Conservation (phyloP, 2,888 invertebrate species). For the Entomobrya proxima region DNA sequence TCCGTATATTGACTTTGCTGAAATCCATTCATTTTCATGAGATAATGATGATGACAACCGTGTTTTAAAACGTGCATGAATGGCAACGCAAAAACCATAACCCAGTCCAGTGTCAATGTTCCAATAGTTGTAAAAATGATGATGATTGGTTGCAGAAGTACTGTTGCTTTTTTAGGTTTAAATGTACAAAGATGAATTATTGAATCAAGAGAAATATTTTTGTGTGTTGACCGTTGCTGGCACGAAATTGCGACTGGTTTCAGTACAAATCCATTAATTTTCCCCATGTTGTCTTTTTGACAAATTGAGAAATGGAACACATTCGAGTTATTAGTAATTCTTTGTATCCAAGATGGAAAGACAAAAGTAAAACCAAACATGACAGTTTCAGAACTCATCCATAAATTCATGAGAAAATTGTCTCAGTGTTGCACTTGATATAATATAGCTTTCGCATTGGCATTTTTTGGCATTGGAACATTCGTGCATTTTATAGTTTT, state of each 20-base stretch:
- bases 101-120: not conserved
- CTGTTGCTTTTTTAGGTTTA: not conserved
- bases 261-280: too few relatives aligned
- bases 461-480: not conserved
- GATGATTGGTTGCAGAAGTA: not conserved
- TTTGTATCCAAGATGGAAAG: not conserved
- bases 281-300: too few relatives aligned
- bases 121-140: too few relatives aligned
- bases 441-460: too few relatives aligned
- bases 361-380: not conserved
- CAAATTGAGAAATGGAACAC: not conserved
- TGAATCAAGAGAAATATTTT: not conserved
- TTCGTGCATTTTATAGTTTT: not conserved
- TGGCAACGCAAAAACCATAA: not conserved
- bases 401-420: constrained; percentile 27
- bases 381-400: not conserved
- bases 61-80: constrained; percentile 10
- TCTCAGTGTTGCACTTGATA: too few relatives aligned
- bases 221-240: not conserved
- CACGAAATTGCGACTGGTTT: not conserved
- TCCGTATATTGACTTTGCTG: too few relatives aligned
- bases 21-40: constrained; percentile 23
- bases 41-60: not conserved
- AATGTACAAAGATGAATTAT: constrained; percentile 6
- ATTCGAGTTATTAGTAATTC: not conserved